Base-by-base conservation (phyloP, 2,113 vertebrate species). In the Nothoprocta perdicaria region DNA sequence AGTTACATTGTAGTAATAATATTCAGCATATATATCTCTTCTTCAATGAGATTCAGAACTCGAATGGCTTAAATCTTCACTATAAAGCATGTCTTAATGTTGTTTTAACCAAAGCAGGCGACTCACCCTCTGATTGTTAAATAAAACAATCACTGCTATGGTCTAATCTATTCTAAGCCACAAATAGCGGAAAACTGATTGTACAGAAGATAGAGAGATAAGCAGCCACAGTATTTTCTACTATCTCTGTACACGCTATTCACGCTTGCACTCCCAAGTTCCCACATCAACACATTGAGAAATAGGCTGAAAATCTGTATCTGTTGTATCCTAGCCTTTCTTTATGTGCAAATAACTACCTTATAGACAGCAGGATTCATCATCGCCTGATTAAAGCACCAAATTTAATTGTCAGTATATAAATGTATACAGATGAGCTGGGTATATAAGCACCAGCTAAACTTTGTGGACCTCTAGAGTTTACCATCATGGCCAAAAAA, bases 101-200 rank as follows among this genome's bases (percentile, higher is more conserved):
- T 73, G 8, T 63, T 88, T 86, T 60, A 89, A 85, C 52, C 29
- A 82, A 92, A 84, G 19, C 8, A 41, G 9, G 68, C 86, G 89
- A 80, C 10, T 79, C 14, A 50, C 23, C 9, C 31, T 69, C 53
- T 86, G 14, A 62, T 92, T 82, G 73, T 69, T 66, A 90, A 91
- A 69, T 61, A 57, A 92, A 91, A 46, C 18, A 26, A 33, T 19
- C 6, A 31, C 4, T 75, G 62, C 11, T 11, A 33, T 14, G 3
- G 68, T 80, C 57, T 95, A 66, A 63, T 87, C 35, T 53, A 71
- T 8, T 52, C 35, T 2, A 10, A 80, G 53, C 60, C 24, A 81
- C 65, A 93, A 84, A 73, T 12, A 73, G 62, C 40, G 92, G 53
- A 84, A 91, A 91, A 77, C 9, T 35, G 5, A 88, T 84, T 67